Evolutionary conservation across 2,888 invertebrate genomes (phyloP).

Genomic region (Lacanobia oleracea): DNA sequence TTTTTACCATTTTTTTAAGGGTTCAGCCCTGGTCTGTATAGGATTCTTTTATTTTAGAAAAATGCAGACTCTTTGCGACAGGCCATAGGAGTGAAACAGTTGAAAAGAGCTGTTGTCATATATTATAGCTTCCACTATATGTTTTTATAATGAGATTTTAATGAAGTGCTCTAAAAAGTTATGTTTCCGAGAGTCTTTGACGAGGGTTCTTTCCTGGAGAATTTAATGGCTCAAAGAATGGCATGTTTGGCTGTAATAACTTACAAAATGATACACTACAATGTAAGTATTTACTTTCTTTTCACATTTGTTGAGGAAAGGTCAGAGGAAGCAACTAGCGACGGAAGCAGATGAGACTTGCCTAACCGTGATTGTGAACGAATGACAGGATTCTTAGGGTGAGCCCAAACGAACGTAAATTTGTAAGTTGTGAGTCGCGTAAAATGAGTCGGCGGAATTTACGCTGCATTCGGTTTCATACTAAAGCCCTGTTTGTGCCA

Average conservation of each 20-base stretch:
- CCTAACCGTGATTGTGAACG: neutral
- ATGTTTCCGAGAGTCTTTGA: slow-evolving; percentile 9
- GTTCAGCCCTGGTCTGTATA: too few species aligned
- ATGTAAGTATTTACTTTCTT: slow-evolving; percentile 31
- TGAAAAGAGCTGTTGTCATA: neutral
- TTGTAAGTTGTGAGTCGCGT: too few species aligned
- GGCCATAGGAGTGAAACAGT: too few species aligned
- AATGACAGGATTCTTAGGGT: neutral
- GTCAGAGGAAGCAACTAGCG: neutral
- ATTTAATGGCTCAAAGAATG: slow-evolving; percentile 44
- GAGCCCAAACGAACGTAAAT: too few species aligned
- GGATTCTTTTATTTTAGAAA: too few species aligned
- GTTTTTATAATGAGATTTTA: slow-evolving; percentile 41
- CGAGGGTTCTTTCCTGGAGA: slow-evolving; percentile 22
- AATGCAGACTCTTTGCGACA: too few species aligned
- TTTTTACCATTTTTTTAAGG: too few species aligned
- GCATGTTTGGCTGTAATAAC: slow-evolving; percentile 44
- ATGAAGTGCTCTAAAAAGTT: slow-evolving; percentile 39
- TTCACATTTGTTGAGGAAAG: slow-evolving; percentile 8
- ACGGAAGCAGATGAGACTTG: neutral
- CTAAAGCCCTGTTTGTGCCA: too few species aligned
- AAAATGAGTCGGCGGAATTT: too few species aligned
- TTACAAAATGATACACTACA: slow-evolving; percentile 53
- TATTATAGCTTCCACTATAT: neutral
- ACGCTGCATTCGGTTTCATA: too few species aligned